Evolutionary conservation across 64 coral and sea anemone genomes (phyloP).

Genomic region (Astreopora myriophthalma): DNA sequence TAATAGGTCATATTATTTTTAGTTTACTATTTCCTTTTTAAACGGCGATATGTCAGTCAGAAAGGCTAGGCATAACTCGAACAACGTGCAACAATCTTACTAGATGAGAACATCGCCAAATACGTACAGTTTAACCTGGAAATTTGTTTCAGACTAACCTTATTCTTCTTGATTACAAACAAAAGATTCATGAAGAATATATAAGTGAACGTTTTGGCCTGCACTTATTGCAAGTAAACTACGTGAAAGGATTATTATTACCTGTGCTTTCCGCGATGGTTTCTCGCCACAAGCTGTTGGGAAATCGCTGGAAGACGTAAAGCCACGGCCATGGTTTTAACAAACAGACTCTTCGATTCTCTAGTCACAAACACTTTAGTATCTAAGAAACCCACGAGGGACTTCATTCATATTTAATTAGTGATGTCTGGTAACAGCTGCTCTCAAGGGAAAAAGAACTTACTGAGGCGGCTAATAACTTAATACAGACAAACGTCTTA

Average conservation of each 20-base stretch:
- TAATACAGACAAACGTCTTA: neutral
- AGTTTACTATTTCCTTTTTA: no score
- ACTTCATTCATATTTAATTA: conserved; percentile 42
- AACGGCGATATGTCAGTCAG: no score
- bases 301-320: conserved; percentile 22
- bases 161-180: neutral
- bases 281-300: neutral
- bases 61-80: no score
- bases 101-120: no score
- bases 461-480: neutral
- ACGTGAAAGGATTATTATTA: neutral
- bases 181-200: neutral
- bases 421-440: conserved; percentile 23
- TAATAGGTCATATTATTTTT: no score
- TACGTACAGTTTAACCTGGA: no score
- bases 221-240: neutral
- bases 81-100: no score
- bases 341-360: neutral
- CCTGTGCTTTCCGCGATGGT: conserved; percentile 21
- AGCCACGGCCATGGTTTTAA: neutral
- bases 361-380: conserved; percentile 20
- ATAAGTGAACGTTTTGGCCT: neutral
- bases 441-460: neutral
- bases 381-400: conserved; percentile 9
- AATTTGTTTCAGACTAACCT: no score